phyloP scores from a whole-genome alignment of 2,888 invertebrate genomes.

The Lacanobia oleracea region DNA sequence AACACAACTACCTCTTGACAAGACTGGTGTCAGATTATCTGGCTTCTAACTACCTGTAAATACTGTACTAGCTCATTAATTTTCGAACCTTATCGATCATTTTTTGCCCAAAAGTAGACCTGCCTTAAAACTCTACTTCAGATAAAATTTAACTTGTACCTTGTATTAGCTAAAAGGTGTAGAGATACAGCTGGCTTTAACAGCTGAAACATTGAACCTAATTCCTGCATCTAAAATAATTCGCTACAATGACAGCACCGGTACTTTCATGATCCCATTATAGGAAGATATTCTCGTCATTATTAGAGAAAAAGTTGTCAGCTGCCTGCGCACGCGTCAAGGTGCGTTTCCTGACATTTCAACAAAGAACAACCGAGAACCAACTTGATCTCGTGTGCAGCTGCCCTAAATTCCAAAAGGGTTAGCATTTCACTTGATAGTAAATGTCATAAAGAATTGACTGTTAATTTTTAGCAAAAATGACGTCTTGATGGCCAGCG shows the following conservation, averaged over 20 bases:
- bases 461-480: neutral
- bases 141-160: neutral
- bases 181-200: neutral
- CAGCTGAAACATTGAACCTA: slow-evolving; percentile 9
- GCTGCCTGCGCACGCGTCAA: slow-evolving; percentile 70
- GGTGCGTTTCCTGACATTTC: slow-evolving; percentile 73
- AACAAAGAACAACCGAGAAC: slow-evolving; percentile 62
- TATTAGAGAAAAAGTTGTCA: slow-evolving; percentile 65
- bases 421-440: slow-evolving; percentile 42
- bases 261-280: slow-evolving; percentile 13
- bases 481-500: neutral
- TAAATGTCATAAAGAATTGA: neutral
- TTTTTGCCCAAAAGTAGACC: no score
- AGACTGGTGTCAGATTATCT: no score
- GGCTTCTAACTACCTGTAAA: no score
- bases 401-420: slow-evolving; percentile 53
- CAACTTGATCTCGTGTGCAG: slow-evolving; percentile 51
- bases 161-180: neutral
- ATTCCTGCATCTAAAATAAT: neutral
- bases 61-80: no score
- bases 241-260: neutral
- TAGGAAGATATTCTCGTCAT: slow-evolving; percentile 19
- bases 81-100: no score
- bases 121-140: neutral
- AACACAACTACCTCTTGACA: no score